These are phyloP conservation scores for Asteroscopus sphinx DNA, from an alignment of 2,888 invertebrate species.

Conservation along the genomic window DNA sequence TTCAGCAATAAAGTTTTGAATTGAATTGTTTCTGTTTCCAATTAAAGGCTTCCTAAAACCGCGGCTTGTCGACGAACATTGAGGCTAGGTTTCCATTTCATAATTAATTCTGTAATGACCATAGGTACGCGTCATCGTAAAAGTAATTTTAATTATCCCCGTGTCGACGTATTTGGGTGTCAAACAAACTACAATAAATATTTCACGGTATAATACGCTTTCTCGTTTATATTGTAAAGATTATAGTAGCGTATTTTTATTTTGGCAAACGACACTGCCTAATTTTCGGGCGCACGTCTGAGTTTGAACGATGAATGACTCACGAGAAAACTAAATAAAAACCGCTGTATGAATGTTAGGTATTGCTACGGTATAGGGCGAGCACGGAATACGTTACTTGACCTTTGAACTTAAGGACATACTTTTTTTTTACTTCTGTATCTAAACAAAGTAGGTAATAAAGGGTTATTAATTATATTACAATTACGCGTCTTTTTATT, in stretches of 20 bases:
- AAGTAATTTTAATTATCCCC: constrained; percentile 29
- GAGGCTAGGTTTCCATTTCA: not conserved
- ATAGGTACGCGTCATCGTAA: constrained; percentile 18
- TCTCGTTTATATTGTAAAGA: constrained; percentile 25
- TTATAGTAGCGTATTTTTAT: constrained; percentile 25
- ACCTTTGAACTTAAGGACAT: constrained; percentile 38
- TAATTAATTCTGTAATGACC: constrained; percentile 15
- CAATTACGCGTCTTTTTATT: not conserved
- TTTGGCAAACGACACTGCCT: constrained; percentile 41
- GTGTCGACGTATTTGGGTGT: constrained; percentile 26
- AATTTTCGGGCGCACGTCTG: constrained; percentile 41
- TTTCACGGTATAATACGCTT: constrained; percentile 28
- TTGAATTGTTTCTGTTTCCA: constrained; percentile 10
- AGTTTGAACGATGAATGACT: constrained; percentile 44
- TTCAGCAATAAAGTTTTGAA: no score
- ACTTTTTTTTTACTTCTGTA: constrained; percentile 9
- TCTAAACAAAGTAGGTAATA: constrained; percentile 4
- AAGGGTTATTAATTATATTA: constrained; percentile 11
- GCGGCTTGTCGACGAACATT: no score
- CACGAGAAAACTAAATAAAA: constrained; percentile 41
- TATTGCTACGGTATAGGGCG: constrained; percentile 21
- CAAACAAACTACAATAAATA: constrained; percentile 21
- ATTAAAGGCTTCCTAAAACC: not conserved
- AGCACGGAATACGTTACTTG: constrained; percentile 19
- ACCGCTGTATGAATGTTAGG: constrained; percentile 20